Percentiles rank a stretch among this genome's conserved stretches.
Evolutionary conservation across 1,140 invertebrate species (phyloP).

Genomic region (Caenorhabditis briggsae): DNA sequence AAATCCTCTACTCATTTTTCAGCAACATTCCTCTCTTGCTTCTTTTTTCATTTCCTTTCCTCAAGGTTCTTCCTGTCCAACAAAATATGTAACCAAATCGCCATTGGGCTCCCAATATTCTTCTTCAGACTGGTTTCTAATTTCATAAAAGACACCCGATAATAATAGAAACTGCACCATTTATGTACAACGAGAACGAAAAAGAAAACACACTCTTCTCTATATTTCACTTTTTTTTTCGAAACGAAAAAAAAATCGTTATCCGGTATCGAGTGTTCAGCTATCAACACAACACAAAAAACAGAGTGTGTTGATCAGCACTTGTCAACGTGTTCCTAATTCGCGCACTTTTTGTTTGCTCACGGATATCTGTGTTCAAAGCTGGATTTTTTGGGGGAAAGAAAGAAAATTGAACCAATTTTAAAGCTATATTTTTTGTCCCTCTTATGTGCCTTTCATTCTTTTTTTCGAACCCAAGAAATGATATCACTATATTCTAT

Average conservation of each 20-base stretch:
- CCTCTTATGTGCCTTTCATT: not conserved
- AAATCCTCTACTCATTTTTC: conserved; percentile 31
- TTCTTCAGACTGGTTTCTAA: conserved; percentile 26
- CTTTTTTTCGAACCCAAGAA: not conserved
- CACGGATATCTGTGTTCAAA: conserved; percentile 23
- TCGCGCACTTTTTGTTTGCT: conserved; percentile 50
- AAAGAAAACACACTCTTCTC: not conserved
- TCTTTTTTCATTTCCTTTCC: not conserved
- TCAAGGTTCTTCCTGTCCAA: not conserved
- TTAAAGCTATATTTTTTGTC: not conserved
- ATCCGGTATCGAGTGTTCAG: not conserved
- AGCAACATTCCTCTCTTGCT: conserved; percentile 5
- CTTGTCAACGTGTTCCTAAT: conserved; percentile 31
- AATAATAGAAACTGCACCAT: not conserved
- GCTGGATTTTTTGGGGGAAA: not conserved
- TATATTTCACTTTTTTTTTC: not conserved
- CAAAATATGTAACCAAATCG: conserved; percentile 29
- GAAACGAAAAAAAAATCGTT: not conserved
- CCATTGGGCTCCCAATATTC: not conserved
- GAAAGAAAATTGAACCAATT: conserved; percentile 37
- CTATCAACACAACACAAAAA: not conserved
- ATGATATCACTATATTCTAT: conserved; percentile 31
- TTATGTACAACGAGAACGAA: not conserved
- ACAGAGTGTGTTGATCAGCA: not conserved
- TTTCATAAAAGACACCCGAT: conserved; percentile 19